Evolutionary conservation across 2,888 invertebrate genomes (phyloP), one percentile per base, ranked within the genome.

Genomic region (Scrobipalpa costella): DNA sequence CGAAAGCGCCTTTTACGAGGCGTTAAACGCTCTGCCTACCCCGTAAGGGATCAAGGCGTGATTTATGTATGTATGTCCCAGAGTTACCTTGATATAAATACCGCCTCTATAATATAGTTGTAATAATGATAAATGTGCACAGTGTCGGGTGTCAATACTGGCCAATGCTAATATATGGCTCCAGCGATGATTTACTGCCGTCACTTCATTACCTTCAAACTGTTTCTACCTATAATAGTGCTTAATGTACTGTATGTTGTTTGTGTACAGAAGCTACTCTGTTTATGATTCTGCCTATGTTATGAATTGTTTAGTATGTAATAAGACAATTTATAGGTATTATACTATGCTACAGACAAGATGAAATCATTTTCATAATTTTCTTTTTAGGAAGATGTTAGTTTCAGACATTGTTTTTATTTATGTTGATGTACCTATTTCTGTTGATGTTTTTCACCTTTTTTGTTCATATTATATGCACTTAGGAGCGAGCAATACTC

Each of bases 121-220:
- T 55, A 33, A 57, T 60, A 55, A 40, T 65, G 62, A 63, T 44
- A 60, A 60, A 63, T 66, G 60, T 61, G 63, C 66, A 63, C 65
- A 61, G 67, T 69, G 71, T 69, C 73, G 66, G 76, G 80, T 85
- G 86, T 87, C 86, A 84, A 85, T 87, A 79, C 68, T 66, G 67
- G 50, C 65, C 68, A 71, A 72, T 69, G 67, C 66, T 78, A 73
- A 77, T 78, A 71, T 77, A 77, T 70, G 73, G 72, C 66, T 69
- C 60, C 64, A n/a, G 69, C 68, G 76, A 77, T 86, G 85, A 86
- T 86, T 85, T 84, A 86, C 74, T 81, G 75, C 66, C 69, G 64
- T 69, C 78, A 83, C 83, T 86, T 86, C 86, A 86, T 86, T 87
- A 86, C 60, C 52, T 61, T 61, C 49, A 57, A 60, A 27, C 63